phyloP scores from a whole-genome alignment of 2,797 vertebrate species.

The Schizothorax lantsangensis region DNA sequence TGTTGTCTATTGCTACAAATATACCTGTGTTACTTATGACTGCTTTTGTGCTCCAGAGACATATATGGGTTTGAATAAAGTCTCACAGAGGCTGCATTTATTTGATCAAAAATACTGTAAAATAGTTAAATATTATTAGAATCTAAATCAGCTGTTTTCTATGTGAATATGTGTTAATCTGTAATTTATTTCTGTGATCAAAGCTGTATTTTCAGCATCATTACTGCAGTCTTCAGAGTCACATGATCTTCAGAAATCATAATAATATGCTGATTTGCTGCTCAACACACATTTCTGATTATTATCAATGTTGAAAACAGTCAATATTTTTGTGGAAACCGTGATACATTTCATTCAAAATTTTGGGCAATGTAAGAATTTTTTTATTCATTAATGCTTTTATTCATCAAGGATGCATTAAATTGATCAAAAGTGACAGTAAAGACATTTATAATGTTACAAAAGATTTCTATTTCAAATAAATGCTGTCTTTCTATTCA shows the following conservation, averaged over 20 bases:
- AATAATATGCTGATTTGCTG: neutral
- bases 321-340: too few species aligned
- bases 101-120: neutral
- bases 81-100: rapidly evolving
- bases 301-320: neutral
- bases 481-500: too few species aligned
- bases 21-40: too few species aligned
- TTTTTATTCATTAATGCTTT: neutral
- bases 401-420: neutral
- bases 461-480: too few species aligned
- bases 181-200: neutral
- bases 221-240: neutral
- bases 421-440: too few species aligned
- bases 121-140: neutral
- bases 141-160: neutral
- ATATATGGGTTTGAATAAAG: neutral
- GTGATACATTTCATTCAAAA: too few species aligned
- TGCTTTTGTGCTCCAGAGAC: too few species aligned
- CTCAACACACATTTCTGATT: neutral
- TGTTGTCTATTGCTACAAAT: too few species aligned
- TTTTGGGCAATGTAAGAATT: too few species aligned
- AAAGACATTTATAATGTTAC: too few species aligned
- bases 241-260: neutral
- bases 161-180: neutral
- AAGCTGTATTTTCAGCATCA: neutral